Percentiles rank a stretch among this genome's conserved stretches.
Evolutionary conservation across 2,797 vertebrate species (phyloP).

Genomic region (Sciurus vulgaris): DNA sequence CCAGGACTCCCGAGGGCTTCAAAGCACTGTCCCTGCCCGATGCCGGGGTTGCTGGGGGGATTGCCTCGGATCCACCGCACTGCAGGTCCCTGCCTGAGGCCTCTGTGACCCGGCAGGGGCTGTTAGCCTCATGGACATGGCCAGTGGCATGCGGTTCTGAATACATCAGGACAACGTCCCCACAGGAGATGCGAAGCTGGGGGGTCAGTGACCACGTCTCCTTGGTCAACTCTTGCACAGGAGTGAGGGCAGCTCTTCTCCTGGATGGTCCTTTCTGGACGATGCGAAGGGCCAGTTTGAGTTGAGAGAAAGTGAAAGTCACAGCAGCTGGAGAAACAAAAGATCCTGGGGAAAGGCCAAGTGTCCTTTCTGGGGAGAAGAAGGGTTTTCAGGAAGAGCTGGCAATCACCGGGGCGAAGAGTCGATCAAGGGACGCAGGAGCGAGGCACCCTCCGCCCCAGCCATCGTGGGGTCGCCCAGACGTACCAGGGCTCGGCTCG

Average conservation of each 20-base stretch:
- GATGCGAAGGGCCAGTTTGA: neutral
- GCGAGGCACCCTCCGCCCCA: accelerated
- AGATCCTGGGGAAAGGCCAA: neutral
- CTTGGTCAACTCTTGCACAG: accelerated
- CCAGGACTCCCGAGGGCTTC: accelerated
- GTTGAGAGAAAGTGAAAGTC: neutral
- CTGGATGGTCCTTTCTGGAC: neutral
- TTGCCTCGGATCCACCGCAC: accelerated
- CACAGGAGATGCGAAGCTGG: neutral
- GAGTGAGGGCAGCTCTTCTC: neutral
- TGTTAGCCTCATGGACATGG: accelerated
- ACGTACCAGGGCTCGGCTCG: accelerated
- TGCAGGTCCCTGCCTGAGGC: accelerated
- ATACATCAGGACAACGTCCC: neutral
- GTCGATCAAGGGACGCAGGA: neutral
- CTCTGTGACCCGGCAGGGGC: accelerated
- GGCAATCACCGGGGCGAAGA: neutral
- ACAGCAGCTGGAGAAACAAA: neutral
- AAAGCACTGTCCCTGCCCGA: accelerated
- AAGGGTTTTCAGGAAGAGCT: neutral
- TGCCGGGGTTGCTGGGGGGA: accelerated
- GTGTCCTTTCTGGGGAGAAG: neutral
- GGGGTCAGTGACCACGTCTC: accelerated
- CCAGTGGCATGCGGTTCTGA: accelerated
- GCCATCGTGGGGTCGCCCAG: accelerated